Conservation (phyloP, 2,888 invertebrate genomes). For the Hydrotaea diabolus region DNA sequence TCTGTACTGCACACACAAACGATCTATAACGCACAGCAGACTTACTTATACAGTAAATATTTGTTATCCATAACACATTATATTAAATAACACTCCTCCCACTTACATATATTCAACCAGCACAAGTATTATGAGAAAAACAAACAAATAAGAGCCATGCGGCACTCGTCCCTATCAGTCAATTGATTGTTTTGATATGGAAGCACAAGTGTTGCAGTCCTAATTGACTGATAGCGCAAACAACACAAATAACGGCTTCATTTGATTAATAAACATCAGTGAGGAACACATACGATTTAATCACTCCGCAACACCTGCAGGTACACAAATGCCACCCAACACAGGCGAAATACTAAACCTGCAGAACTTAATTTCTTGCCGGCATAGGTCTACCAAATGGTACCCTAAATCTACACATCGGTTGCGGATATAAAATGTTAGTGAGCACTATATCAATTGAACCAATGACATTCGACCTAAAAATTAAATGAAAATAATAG, state of each 20-base stretch:
- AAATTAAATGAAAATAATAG: no score
- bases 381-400: no score
- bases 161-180: not conserved
- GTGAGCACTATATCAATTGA: no score
- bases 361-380: not conserved
- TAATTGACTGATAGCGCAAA: not conserved
- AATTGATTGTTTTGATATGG: conserved; percentile 1
- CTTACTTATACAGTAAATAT: no score
- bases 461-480: not conserved
- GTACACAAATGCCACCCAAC: not conserved
- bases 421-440: no score
- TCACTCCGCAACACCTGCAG: not conserved
- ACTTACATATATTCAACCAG: no score
- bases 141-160: not conserved
- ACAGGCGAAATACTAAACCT: not conserved
- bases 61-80: no score
- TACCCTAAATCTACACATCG: no score
- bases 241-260: not conserved
- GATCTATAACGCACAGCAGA: no score
- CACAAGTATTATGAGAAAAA: not conserved
- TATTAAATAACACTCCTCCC: no score
- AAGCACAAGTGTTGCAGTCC: not conserved
- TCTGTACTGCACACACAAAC: no score
- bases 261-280: not conserved
- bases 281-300: not conserved